phyloP scores from a whole-genome alignment of 2,113 vertebrate genomes.

The Cheirogaleus medius region DNA sequence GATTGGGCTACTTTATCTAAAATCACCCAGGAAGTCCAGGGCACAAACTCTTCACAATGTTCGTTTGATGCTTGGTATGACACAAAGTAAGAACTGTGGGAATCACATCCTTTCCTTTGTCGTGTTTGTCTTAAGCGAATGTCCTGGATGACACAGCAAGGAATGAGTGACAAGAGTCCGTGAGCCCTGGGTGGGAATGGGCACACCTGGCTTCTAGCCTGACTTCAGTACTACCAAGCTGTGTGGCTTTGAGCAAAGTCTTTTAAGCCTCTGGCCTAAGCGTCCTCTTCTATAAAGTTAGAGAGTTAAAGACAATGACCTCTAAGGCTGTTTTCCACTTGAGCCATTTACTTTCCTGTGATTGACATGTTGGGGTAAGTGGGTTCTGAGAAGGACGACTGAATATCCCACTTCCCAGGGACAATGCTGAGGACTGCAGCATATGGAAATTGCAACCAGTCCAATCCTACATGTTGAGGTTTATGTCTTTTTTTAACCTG shows the following conservation, averaged over 20 bases:
- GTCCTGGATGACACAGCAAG: rapidly evolving
- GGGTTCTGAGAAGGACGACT: neutral
- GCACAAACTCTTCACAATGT: neutral
- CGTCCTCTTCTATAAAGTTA: neutral
- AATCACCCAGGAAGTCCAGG: neutral
- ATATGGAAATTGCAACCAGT: neutral
- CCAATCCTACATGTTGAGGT: neutral
- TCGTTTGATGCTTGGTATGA: neutral
- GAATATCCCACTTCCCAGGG: neutral
- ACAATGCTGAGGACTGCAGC: neutral
- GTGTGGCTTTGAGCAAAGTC: neutral
- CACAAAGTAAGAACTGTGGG: neutral
- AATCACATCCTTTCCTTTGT: neutral
- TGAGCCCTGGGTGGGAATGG: neutral
- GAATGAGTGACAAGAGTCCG: rapidly evolving
- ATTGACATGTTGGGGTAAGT: neutral
- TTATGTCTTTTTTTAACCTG: neutral
- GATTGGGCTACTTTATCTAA: neutral
- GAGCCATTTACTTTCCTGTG: neutral
- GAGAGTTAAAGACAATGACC: neutral
- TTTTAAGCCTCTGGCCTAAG: neutral
- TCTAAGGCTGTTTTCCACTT: neutral
- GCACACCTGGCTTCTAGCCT: slow-evolving; percentile 8
- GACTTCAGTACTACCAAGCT: neutral
- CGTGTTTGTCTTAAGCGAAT: rapidly evolving